Conservation (phyloP, 2,888 invertebrate species). For the Lochmaea capreae region DNA sequence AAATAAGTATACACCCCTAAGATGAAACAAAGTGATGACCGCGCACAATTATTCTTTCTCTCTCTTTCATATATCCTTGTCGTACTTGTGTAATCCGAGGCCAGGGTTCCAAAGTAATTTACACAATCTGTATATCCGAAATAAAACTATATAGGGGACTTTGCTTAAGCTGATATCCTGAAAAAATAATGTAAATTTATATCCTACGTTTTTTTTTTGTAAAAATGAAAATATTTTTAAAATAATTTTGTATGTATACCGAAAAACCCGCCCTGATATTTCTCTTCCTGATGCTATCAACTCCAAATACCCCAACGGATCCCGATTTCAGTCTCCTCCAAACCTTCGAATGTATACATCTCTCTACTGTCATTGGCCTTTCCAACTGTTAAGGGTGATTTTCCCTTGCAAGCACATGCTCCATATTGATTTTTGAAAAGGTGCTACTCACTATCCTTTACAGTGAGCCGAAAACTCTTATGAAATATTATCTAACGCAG, state of each 20-base stretch:
- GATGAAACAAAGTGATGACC: no score
- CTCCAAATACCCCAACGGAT: constrained; percentile 45
- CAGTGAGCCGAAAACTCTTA: constrained; percentile 26
- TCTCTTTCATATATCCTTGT: no score
- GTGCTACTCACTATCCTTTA: constrained; percentile 32
- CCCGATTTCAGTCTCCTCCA: constrained; percentile 48
- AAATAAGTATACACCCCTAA: no score
- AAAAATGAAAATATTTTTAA: no score
- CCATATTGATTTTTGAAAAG: constrained; percentile 40
- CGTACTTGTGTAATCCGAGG: no score
- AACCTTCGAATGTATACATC: constrained; percentile 40
- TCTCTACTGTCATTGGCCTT: constrained; percentile 32
- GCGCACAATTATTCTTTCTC: no score
- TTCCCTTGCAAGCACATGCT: constrained; percentile 44
- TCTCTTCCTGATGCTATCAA: constrained; percentile 25
- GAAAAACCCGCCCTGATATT: constrained; percentile 1
- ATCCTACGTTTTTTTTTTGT: no score
- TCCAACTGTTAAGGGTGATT: constrained; percentile 36
- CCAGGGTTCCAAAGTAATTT: no score
- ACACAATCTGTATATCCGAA: no score
- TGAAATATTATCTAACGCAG: constrained; percentile 20
- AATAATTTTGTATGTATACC: not conserved
- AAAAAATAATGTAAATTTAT: no score
- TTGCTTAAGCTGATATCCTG: no score
- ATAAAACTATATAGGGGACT: no score